phyloP scores from a whole-genome alignment of 2,888 invertebrate genomes.

The Tipula unca region DNA sequence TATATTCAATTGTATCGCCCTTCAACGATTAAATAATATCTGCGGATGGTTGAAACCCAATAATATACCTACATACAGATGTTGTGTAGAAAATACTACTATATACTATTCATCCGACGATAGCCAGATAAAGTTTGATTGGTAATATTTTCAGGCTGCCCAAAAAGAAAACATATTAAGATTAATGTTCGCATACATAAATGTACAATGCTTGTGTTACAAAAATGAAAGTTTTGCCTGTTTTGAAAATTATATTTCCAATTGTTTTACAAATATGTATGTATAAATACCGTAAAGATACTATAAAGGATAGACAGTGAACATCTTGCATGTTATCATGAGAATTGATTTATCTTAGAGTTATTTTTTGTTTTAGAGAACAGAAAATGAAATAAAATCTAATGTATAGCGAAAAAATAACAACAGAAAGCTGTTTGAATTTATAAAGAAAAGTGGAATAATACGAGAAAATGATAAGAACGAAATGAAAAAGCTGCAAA shows the following conservation, averaged over 20 bases:
- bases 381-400: background rate
- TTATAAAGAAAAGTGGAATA: background rate
- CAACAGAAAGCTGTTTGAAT: background rate
- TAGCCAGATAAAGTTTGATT: background rate
- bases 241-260: background rate
- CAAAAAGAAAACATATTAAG: background rate
- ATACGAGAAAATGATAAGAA: background rate
- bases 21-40: background rate
- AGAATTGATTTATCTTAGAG: constrained; percentile 14
- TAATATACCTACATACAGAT: no score
- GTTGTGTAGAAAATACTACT: no score
- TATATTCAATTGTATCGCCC: background rate
- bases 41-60: background rate
- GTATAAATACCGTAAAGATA: background rate
- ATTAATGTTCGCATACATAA: background rate
- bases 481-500: background rate
- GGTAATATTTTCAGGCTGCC: background rate
- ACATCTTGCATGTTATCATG: constrained; percentile 8
- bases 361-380: background rate
- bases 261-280: background rate
- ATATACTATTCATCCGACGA: background rate
- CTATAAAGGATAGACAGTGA: background rate
- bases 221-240: background rate
- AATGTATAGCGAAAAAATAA: background rate
- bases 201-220: background rate